Conservation (phyloP, 2,113 vertebrate genomes). For the Scatophagus argus region DNA sequence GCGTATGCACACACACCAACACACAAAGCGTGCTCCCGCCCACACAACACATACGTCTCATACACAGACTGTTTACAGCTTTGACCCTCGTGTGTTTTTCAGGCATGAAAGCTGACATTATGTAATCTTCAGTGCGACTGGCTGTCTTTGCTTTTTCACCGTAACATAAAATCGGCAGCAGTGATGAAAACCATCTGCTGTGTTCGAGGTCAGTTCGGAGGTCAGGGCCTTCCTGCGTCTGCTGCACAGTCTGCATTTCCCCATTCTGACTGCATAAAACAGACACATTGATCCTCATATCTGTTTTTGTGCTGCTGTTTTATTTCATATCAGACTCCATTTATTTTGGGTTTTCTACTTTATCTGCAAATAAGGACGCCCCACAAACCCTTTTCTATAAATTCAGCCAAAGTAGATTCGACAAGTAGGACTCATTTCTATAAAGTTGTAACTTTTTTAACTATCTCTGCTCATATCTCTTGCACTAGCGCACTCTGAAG, state of each 20-base stretch:
- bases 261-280: not conserved
- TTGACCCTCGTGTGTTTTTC: not conserved
- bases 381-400: not conserved
- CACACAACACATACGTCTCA: conserved; percentile 7
- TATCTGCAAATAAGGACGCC: not conserved
- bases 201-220: conserved; percentile 1
- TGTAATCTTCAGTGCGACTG: conserved; percentile 36
- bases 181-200: conserved; percentile 55
- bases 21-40: not conserved
- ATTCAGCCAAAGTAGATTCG: not conserved
- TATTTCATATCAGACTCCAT: not conserved
- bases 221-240: not conserved
- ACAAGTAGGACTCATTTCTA: conserved; percentile 16
- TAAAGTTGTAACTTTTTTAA: not conserved
- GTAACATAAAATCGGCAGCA: conserved; percentile 22
- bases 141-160: not conserved
- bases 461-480: not conserved
- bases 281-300: not conserved
- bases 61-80: not conserved
- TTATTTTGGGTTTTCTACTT: not conserved
- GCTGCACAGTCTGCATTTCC: not conserved
- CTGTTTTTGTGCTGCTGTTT: not conserved
- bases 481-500: not conserved
- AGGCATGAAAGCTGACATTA: conserved; percentile 10
- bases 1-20: not conserved